Evolutionary conservation across 2,113 vertebrate species (phyloP).

Genomic region (Leiothrix lutea): DNA sequence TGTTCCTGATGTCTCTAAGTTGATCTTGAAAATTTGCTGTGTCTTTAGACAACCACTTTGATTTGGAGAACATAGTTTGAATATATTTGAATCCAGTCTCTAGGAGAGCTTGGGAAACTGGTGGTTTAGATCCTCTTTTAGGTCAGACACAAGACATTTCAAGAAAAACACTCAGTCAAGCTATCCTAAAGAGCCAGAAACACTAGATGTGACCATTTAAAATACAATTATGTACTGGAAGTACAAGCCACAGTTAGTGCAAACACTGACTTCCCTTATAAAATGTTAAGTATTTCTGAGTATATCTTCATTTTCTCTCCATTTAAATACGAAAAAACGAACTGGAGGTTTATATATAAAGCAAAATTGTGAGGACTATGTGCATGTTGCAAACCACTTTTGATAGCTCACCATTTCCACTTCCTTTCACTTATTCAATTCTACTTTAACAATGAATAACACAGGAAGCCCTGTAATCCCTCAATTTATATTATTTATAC

Average conservation of each 20-base stretch:
- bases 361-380: not conserved
- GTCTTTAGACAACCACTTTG: not conserved
- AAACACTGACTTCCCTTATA: not conserved
- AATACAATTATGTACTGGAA: not conserved
- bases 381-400: not conserved
- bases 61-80: not conserved
- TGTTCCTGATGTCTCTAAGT: not conserved
- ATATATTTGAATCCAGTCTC: not conserved
- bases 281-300: not conserved
- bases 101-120: not conserved
- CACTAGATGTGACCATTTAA: not conserved
- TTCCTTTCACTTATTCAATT: not conserved
- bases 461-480: not conserved
- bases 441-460: not conserved
- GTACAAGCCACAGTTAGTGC: not conserved
- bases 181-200: not conserved
- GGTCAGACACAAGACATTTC: not conserved
- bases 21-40: not conserved
- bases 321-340: not conserved
- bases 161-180: not conserved
- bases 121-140: not conserved
- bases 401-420: not conserved
- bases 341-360: not conserved
- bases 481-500: not conserved
- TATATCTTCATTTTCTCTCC: not conserved